phyloP scores from a whole-genome alignment of 2,797 vertebrate species.

The Etheostoma perlongum region DNA sequence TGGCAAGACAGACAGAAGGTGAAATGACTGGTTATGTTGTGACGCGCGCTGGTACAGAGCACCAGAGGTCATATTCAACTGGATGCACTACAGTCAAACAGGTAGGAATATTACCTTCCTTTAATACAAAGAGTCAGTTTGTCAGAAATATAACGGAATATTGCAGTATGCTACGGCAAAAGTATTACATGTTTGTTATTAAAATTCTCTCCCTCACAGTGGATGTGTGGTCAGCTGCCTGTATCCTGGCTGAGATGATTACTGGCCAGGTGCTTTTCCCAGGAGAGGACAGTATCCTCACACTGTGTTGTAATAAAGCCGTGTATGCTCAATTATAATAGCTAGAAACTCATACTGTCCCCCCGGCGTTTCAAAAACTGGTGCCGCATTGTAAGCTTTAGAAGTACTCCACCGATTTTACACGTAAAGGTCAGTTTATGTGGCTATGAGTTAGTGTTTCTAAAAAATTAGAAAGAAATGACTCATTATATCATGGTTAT shows the following conservation, averaged over 20 bases:
- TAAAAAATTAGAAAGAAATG: no score
- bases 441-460: no score
- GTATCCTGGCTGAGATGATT: slow-evolving; percentile 89
- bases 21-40: slow-evolving; percentile 91
- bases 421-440: not conserved
- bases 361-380: not conserved
- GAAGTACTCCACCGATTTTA: not conserved
- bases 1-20: slow-evolving; percentile 86
- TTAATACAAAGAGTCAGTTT: not conserved
- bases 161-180: not conserved
- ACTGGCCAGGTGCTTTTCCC: slow-evolving; percentile 86
- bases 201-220: slow-evolving; percentile 70
- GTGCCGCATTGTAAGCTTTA: not conserved
- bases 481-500: no score
- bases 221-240: slow-evolving; percentile 89
- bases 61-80: slow-evolving; percentile 89
- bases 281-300: slow-evolving; percentile 88
- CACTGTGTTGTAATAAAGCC: slow-evolving; percentile 13
- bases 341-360: not conserved
- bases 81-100: slow-evolving; percentile 90
- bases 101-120: slow-evolving; percentile 68
- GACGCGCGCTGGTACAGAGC: slow-evolving; percentile 89
- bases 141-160: not conserved
- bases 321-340: not conserved
- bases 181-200: slow-evolving; percentile 7